Evolutionary conservation across 2,888 invertebrate genomes (phyloP).

Genomic region (Diplazon laetatorius): DNA sequence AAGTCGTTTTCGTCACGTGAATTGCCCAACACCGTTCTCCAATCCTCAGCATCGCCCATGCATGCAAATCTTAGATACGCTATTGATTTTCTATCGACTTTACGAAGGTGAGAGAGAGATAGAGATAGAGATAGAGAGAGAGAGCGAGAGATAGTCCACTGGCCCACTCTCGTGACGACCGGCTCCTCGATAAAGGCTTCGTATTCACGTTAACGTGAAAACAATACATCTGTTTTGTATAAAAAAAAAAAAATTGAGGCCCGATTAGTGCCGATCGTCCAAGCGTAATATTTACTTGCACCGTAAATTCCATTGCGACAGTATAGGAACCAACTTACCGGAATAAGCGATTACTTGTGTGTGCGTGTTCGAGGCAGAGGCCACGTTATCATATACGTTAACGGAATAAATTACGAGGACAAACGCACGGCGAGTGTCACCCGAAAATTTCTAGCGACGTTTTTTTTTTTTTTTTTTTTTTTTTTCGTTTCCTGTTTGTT

Average conservation of each 20-base stretch:
- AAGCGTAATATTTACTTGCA: conserved; percentile 49
- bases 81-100: conserved; percentile 67
- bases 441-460: conserved; percentile 49
- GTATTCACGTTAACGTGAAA: too few relatives aligned
- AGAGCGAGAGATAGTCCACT: too few relatives aligned
- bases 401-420: conserved; percentile 41
- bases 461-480: too few relatives aligned
- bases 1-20: conserved; percentile 60
- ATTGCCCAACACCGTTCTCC: conserved; percentile 79
- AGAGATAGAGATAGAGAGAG: too few relatives aligned
- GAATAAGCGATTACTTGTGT: conserved; percentile 55
- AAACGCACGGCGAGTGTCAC: conserved; percentile 54
- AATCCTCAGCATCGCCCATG: conserved; percentile 77
- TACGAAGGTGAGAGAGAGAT: conserved; percentile 40
- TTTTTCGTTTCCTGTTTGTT: too few relatives aligned
- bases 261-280: conserved; percentile 38
- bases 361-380: conserved; percentile 51
- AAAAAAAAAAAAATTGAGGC: conserved; percentile 26
- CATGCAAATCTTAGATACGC: conserved; percentile 79
- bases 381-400: too few relatives aligned
- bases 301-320: conserved; percentile 51
- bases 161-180: too few relatives aligned
- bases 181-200: too few relatives aligned
- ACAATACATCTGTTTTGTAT: too few relatives aligned
- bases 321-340: conserved; percentile 61